Conservation (phyloP, 2,888 invertebrate genomes). For the Pandemis corylana region DNA sequence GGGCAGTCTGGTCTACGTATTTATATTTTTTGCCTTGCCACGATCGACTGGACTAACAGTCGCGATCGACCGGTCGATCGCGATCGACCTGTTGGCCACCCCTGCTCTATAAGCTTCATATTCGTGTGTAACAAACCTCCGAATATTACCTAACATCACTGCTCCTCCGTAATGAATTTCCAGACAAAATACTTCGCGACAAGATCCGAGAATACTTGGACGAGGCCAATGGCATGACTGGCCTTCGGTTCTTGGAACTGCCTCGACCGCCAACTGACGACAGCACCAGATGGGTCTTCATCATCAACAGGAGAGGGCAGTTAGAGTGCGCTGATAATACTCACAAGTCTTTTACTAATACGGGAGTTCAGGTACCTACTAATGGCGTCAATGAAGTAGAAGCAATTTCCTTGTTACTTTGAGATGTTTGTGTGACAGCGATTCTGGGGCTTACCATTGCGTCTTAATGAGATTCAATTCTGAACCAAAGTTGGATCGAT, state of each 20-base stretch:
- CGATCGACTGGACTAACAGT: too few relatives aligned
- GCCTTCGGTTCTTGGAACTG: slow-evolving; percentile 64
- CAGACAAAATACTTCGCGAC: slow-evolving; percentile 70
- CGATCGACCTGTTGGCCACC: too few relatives aligned
- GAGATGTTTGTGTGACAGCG: too few relatives aligned
- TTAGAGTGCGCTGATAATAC: slow-evolving; percentile 64
- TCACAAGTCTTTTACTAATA: slow-evolving; percentile 57
- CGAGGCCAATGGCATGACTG: slow-evolving; percentile 53
- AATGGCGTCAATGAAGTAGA: neutral
- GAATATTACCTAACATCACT: neutral
- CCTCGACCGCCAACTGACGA: slow-evolving; percentile 58
- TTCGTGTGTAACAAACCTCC: neutral
- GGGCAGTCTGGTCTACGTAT: too few relatives aligned
- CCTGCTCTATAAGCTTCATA: too few relatives aligned
- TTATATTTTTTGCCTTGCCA: too few relatives aligned
- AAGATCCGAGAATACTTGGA: slow-evolving; percentile 62
- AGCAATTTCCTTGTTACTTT: too few relatives aligned
- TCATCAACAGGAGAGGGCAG: slow-evolving; percentile 64
- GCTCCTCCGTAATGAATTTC: slow-evolving; percentile 15
- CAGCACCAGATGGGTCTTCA: slow-evolving; percentile 65
- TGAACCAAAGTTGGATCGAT: too few relatives aligned
- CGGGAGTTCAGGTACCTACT: slow-evolving; percentile 66
- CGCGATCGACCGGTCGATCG: too few relatives aligned
- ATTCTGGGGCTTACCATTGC: too few relatives aligned
- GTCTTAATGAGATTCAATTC: too few relatives aligned